Evolutionary conservation across 92 coral and sea anemone species (phyloP), one percentile per base, ranked within the genome.

Genomic region (Plumapathes pennacea): DNA sequence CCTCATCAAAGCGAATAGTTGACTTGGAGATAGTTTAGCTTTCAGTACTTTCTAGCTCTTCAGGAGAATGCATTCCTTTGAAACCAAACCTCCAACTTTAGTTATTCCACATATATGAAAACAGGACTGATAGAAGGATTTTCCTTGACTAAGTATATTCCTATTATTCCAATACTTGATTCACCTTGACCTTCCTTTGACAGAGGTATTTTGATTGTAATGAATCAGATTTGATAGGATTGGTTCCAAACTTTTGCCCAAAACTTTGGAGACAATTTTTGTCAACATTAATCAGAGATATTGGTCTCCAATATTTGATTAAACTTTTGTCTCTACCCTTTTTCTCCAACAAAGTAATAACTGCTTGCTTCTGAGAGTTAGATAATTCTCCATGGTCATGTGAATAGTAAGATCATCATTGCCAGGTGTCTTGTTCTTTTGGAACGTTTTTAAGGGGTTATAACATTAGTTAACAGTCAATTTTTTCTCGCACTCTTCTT

Each of bases 241-340:
- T 26, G 58, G 36, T 23, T 51, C 58, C 58, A 51, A 51, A 6
- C 58, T 37, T 28, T 30, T 51, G 40, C 24, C 54, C 19, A 47
- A 22, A 47, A 33, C 28, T 47, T 47, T 47, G 13, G 54, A 47
- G 27, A 19, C 58, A n/a, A n/a, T 64, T 64, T 19, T 46, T 60
- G 38, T 72, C 72, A 3, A 61, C 72, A 39, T 62, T 72, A 4
- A 62, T 41, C 7, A 54, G 13, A 21, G 75, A 74, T 15, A 73
- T 73, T 19, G 81, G 50, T 63, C 72, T 52, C 81, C 74, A 73
- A 45, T 72, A 62, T 39, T 41, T 63, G 13, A 63, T 0, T 6
- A n/a, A n/a, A n/a, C n/a, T 5, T 19, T 25, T 14, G 18, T 26
- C 7, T 24, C 20, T 26, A 40, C 26, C 58, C 20, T 51, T 51